These are phyloP conservation scores for Camelus bactrianus DNA, from an alignment of 2,113 vertebrate species.

Conservation along the genomic window DNA sequence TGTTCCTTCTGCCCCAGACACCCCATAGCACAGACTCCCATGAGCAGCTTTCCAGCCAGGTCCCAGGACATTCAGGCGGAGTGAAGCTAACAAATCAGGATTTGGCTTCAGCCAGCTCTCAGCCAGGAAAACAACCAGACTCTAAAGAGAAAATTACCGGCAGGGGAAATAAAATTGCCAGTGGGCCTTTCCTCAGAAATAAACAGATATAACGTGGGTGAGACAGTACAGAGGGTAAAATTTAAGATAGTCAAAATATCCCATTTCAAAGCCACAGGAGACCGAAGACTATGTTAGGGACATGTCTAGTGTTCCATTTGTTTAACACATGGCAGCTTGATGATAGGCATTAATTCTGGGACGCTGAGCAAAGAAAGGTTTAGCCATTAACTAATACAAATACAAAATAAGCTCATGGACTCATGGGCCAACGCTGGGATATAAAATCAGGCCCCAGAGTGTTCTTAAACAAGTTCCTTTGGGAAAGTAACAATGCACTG, in stretches of 20 bases:
- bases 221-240: neutral
- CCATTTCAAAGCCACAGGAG: neutral
- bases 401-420: conserved; percentile 20
- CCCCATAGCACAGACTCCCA: neutral
- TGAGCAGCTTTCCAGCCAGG: neutral
- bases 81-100: neutral
- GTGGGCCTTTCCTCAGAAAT: neutral
- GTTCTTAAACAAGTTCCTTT: neutral
- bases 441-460: neutral
- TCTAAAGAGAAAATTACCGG: neutral
- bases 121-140: conserved; percentile 32
- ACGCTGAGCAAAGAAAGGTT: conserved; percentile 16
- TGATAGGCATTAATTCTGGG: conserved; percentile 21
- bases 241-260: neutral
- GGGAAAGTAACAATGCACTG: neutral
- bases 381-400: conserved; percentile 12
- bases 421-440: neutral
- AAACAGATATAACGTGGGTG: neutral
- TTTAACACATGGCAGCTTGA: neutral
- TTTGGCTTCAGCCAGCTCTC: neutral
- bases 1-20: neutral
- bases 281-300: neutral
- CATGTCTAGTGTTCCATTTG: neutral
- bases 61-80: neutral
- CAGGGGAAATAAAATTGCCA: conserved; percentile 46